phyloP scores from a whole-genome alignment of 1,140 invertebrate species.

The Drosophila pseudoobscura region DNA sequence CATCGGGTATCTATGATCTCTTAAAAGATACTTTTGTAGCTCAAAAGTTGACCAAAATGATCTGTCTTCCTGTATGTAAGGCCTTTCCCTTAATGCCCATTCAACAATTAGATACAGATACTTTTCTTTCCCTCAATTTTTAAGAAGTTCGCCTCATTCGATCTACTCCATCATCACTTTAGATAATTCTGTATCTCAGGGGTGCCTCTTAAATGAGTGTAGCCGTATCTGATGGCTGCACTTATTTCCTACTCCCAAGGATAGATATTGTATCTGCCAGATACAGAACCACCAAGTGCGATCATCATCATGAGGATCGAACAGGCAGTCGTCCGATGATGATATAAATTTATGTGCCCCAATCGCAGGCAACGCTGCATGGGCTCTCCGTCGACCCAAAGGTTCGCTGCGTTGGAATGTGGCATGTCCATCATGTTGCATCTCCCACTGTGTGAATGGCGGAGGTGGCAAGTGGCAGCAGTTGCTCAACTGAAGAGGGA shows the following conservation, averaged over 20 bases:
- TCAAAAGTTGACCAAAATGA: too few relatives aligned
- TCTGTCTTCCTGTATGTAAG: too few relatives aligned
- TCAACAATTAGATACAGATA: background rate
- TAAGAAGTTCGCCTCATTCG: too few relatives aligned
- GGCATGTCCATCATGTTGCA: slow-evolving; percentile 43
- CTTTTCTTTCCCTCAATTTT: background rate
- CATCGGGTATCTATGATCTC: background rate
- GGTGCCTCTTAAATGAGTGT: slow-evolving; percentile 14
- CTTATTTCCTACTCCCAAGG: slow-evolving; percentile 3
- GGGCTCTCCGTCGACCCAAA: slow-evolving; percentile 7
- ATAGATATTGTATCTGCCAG: background rate
- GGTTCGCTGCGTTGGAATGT: slow-evolving; percentile 20
- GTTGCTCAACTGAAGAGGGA: slow-evolving; percentile 67
- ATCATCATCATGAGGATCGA: slow-evolving; percentile 3
- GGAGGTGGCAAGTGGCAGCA: slow-evolving; percentile 64
- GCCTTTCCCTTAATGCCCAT: too few relatives aligned
- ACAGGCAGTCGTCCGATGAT: slow-evolving; percentile 16
- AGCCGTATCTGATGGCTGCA: slow-evolving; percentile 5
- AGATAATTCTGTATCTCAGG: slow-evolving; percentile 14
- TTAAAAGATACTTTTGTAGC: too few relatives aligned
- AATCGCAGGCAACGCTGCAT: slow-evolving; percentile 18
- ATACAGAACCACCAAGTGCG: slow-evolving; percentile 15
- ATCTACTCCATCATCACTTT: too few relatives aligned
- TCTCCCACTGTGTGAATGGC: slow-evolving; percentile 60
- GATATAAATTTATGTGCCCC: slow-evolving; percentile 43